Evolutionary conservation across 2,888 invertebrate species (phyloP).

Genomic region (Calameuta pallipes): DNA sequence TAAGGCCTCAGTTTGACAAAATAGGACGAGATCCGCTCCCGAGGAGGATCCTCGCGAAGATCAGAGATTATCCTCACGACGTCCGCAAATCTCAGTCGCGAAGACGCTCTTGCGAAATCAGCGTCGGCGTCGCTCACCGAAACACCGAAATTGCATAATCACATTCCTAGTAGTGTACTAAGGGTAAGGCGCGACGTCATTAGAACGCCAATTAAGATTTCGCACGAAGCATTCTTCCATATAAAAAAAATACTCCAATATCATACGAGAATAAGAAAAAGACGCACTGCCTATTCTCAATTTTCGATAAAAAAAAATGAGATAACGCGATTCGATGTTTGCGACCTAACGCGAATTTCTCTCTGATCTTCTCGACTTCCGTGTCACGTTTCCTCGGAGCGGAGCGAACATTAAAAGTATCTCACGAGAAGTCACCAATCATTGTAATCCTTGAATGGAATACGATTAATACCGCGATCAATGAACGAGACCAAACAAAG

Average conservation of each 20-base stretch:
- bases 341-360: background rate
- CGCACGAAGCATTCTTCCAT: background rate
- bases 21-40: constrained; percentile 52
- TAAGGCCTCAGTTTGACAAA: constrained; percentile 56
- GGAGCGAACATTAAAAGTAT: constrained; percentile 50
- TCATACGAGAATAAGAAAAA: background rate
- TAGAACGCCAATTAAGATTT: background rate
- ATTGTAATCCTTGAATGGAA: constrained; percentile 46
- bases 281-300: background rate
- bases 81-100: background rate
- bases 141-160: background rate
- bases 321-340: background rate
- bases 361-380: background rate
- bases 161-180: background rate
- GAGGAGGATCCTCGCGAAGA: background rate
- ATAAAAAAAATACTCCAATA: background rate
- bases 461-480: background rate
- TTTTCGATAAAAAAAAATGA: background rate
- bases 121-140: background rate
- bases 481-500: background rate
- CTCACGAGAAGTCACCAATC: constrained; percentile 59
- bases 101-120: background rate
- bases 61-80: background rate
- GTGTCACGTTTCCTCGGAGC: constrained; percentile 30
- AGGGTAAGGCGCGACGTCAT: background rate